Conservation (phyloP, 2,888 invertebrate genomes). For the Heterodera filipjevi region DNA sequence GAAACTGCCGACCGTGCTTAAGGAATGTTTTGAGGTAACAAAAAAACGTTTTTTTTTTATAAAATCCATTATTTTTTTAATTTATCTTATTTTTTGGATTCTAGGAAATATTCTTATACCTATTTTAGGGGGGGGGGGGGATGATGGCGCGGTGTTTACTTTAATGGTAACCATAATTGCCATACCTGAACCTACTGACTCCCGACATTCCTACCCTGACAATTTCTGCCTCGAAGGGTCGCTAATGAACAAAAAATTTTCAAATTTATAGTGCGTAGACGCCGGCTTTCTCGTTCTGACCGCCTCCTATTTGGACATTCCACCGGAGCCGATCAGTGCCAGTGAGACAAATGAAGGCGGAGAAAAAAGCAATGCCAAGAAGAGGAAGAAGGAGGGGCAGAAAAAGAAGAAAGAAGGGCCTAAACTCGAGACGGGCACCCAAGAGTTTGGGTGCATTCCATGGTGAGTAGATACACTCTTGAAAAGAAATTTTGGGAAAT, state of each 20-base stretch:
- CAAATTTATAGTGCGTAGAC: background rate
- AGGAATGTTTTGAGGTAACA: background rate
- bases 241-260: background rate
- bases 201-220: background rate
- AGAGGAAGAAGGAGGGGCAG: background rate
- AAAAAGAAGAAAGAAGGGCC: background rate
- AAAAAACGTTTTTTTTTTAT: too few species aligned
- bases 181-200: too few species aligned
- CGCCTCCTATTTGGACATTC: slow-evolving; percentile 5
- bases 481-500: too few species aligned
- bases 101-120: too few species aligned
- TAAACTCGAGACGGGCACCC: background rate
- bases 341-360: background rate
- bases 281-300: background rate
- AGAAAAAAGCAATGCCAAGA: background rate
- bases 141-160: too few species aligned
- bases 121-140: too few species aligned
- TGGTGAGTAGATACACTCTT: too few species aligned
- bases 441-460: slow-evolving; percentile 1
- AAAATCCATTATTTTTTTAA: too few species aligned
- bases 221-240: too few species aligned
- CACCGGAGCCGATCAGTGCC: background rate
- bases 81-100: too few species aligned
- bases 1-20: background rate
- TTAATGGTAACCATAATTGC: too few species aligned